Evolutionary conservation across 1,140 invertebrate species (phyloP), one percentile per base, ranked within the genome.

Genomic region (Dolichoris vasculosae): DNA sequence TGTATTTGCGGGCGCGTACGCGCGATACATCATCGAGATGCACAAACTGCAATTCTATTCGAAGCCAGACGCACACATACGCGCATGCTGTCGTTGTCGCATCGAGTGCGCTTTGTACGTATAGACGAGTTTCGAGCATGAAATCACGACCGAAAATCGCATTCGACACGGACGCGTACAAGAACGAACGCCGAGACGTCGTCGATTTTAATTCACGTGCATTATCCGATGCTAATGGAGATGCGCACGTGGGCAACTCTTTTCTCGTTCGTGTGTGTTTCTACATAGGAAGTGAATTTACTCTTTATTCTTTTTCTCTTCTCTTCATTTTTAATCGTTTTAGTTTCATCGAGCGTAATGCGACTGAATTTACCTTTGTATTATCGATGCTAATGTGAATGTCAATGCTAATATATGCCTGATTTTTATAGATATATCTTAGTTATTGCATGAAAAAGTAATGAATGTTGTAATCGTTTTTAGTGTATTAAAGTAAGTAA

Each of bases 131-230:
- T 71, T 71, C 15, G 11, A 71, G 67, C 35, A 71, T 71, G 67
- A 71, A 71, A 71, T 71, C 67, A 71, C 20, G 67, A 71, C 35
- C 67, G 67, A 71, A 71, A 71, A 71, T 38, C 32, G 67, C 67
- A 40, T 71, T 71, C n/a, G 35, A 69, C 64, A 69, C 64, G 32
- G 64, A 71, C 23, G 23, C 67, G 67, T 71, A 71, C 20, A 32
- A 13, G 67, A 2, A 71, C 15, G 35, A 20, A 9, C 35, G 9
- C 0, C 38, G 67, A 71, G 20, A 23, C 4, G 15, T 32, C 20
- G 0, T 71, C 35, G 35, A 71, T 35, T 40, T 71, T 40, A 26
- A 71, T 40, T 64, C 67, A 0, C 1, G 13, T 17, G 35, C 15
- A 71, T 71, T 71, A 71, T 71, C 67, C 23, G 67, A 71, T 71